phyloP scores from a whole-genome alignment of 2,888 invertebrate genomes.

The Seladonia tumulorum region DNA sequence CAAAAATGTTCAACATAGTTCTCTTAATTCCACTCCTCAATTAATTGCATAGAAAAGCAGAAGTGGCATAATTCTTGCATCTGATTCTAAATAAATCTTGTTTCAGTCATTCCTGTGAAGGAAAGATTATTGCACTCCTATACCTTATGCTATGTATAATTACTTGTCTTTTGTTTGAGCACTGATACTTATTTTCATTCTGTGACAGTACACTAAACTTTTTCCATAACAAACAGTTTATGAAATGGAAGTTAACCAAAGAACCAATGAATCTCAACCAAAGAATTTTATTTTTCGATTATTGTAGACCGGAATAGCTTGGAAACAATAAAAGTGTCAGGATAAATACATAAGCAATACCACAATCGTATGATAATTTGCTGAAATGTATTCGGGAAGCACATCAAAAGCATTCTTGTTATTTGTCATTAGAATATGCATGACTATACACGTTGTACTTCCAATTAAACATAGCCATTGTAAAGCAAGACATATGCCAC shows the following conservation, averaged over 20 bases:
- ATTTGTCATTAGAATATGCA: conserved; percentile 47
- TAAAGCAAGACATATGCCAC: conserved; percentile 70
- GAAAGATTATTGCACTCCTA: conserved; percentile 45
- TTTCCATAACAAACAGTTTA: conserved; percentile 32
- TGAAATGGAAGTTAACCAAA: conserved; percentile 10
- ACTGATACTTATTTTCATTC: conserved; percentile 60
- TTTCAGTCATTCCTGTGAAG: conserved; percentile 46
- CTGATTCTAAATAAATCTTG: conserved; percentile 38
- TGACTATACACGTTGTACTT: conserved; percentile 35
- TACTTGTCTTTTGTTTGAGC: conserved; percentile 63
- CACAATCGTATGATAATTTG: conserved; percentile 19
- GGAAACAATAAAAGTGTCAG: conserved; percentile 12
- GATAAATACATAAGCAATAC: neutral
- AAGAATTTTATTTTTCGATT: neutral
- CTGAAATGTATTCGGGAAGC: conserved; percentile 44
- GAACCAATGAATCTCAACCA: conserved; percentile 13
- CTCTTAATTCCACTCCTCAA: conserved; percentile 69
- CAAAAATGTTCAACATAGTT: conserved; percentile 53
- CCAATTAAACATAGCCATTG: conserved; percentile 44
- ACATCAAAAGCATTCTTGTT: conserved; percentile 45
- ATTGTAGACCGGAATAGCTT: neutral
- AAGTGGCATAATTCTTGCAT: conserved; percentile 68
- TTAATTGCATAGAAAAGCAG: conserved; percentile 60
- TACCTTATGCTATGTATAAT: conserved; percentile 53
- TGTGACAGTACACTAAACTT: conserved; percentile 67